Conservation (phyloP, 2,113 vertebrate genomes). For the Murina feae region DNA sequence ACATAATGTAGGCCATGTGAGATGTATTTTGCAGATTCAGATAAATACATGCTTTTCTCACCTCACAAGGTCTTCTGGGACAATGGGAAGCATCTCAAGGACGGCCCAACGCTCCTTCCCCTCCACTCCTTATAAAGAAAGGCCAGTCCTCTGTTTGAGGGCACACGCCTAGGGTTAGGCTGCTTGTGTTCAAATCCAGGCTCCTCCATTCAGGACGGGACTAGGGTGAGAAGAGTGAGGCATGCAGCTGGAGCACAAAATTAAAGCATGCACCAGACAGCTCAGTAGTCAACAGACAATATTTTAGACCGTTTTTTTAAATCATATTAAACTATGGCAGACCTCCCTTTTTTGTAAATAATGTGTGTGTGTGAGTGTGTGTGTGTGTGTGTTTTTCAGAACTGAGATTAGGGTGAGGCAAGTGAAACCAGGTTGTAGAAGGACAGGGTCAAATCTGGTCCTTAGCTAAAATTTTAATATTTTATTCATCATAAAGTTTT, state of each 20-base stretch:
- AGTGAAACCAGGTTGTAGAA: background rate
- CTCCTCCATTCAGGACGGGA: no score
- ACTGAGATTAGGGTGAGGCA: background rate
- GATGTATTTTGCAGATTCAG: fast-evolving
- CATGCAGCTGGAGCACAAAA: background rate
- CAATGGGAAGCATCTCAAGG: no score
- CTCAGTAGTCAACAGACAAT: background rate
- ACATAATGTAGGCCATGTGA: background rate
- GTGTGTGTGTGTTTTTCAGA: background rate
- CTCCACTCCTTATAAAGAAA: background rate
- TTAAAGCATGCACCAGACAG: background rate
- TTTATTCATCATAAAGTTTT: background rate
- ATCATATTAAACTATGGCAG: background rate
- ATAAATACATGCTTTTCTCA: background rate
- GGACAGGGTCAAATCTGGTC: no score
- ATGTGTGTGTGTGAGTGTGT: fast-evolving
- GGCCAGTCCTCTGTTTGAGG: background rate
- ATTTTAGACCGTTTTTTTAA: background rate
- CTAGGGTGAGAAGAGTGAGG: background rate
- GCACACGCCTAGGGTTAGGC: background rate
- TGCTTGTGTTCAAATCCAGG: background rate
- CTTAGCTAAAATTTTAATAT: background rate
- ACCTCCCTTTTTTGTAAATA: background rate
- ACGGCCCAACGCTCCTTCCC: background rate
- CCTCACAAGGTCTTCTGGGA: background rate